Conservation (phyloP, 1,140 invertebrate genomes). For the Drosophila nikananu region DNA sequence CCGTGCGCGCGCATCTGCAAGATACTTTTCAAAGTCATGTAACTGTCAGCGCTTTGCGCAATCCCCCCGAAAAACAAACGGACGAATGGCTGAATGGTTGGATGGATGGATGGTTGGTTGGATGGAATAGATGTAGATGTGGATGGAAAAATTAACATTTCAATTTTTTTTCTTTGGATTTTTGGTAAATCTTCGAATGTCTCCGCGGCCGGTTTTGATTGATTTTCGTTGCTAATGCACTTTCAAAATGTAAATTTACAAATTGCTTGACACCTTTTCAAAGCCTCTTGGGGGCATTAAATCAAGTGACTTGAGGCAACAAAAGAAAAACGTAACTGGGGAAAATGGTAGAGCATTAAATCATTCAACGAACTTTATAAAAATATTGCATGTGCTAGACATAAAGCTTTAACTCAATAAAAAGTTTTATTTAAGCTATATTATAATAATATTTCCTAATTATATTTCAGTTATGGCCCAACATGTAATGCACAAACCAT, state of each 20-base stretch:
- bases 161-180: conserved; percentile 45
- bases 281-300: conserved; percentile 38
- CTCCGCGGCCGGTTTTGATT: conserved; percentile 51
- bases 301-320: conserved; percentile 46
- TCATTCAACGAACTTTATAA: background rate
- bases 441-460: background rate
- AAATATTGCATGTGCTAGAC: too few species aligned
- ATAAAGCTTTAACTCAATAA: background rate
- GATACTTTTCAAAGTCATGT: conserved; percentile 68
- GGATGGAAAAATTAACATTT: conserved; percentile 70
- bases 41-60: conserved; percentile 74
- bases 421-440: background rate
- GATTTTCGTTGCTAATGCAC: conserved; percentile 62
- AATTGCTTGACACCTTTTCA: conserved; percentile 69
- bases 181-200: conserved; percentile 23
- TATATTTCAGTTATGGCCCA: background rate
- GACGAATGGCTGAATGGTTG: conserved; percentile 32
- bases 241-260: conserved; percentile 71
- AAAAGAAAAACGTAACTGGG: conserved; percentile 3
- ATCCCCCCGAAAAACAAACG: conserved; percentile 38
- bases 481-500: background rate
- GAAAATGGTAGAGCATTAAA: conserved; percentile 9
- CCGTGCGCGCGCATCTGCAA: conserved; percentile 54
- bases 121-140: conserved; percentile 20
- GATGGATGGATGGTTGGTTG: conserved; percentile 23